Conservation (phyloP, 2,888 invertebrate species). For the Koerneria pararmatus region DNA sequence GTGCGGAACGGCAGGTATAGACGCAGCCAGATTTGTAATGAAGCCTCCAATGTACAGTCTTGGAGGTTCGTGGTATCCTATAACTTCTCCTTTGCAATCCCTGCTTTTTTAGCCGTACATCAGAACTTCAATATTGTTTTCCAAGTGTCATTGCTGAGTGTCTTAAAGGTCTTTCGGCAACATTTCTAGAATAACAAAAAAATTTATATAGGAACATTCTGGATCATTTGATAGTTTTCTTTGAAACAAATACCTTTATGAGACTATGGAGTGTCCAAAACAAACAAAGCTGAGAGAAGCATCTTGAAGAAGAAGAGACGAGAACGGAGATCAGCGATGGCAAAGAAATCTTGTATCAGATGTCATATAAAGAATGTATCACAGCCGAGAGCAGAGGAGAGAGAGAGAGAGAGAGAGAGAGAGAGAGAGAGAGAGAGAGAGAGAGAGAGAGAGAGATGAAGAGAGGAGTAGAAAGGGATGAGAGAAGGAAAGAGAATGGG, state of each 20-base stretch:
- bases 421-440: slow-evolving; percentile 13
- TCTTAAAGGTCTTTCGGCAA: too few relatives aligned
- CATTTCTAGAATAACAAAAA: too few relatives aligned
- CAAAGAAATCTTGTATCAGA: not conserved
- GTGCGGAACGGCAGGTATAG: slow-evolving; percentile 7
- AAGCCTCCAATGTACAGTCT: slow-evolving; percentile 30
- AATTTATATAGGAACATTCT: too few relatives aligned
- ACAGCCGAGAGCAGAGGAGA: not conserved
- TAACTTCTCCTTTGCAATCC: slow-evolving; percentile 19
- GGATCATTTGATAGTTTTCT: too few relatives aligned
- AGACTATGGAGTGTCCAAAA: too few relatives aligned
- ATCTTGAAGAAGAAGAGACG: too few relatives aligned
- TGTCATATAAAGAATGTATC: slow-evolving; percentile 4
- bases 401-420: slow-evolving; percentile 10
- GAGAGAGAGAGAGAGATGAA: slow-evolving; percentile 9
- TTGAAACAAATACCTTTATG: too few relatives aligned
- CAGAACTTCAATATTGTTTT: too few relatives aligned
- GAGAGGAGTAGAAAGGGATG: not conserved
- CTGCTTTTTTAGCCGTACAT: not conserved
- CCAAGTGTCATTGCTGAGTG: too few relatives aligned
- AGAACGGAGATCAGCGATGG: not conserved
- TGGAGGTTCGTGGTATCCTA: slow-evolving; percentile 48
- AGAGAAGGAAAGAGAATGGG: too few relatives aligned
- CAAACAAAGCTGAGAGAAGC: too few relatives aligned
- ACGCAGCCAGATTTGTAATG: slow-evolving; percentile 27